phyloP scores from a whole-genome alignment of 64 coral and sea anemone genomes.

The Platygyra sinensis region DNA sequence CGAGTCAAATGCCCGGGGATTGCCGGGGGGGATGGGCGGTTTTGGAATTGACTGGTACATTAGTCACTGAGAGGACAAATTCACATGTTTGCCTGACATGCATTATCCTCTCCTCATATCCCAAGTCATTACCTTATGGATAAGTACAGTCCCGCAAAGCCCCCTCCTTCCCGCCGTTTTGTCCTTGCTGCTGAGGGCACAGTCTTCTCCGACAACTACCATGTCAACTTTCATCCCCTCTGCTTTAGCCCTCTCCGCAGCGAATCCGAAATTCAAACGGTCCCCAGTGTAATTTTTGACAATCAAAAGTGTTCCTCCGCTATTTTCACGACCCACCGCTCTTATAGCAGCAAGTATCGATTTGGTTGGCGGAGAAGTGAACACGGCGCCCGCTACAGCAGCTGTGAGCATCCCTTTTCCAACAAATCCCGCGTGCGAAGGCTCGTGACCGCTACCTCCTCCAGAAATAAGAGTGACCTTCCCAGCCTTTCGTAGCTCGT shows the following conservation, averaged over 20 bases:
- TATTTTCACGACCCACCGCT: slow-evolving; percentile 76
- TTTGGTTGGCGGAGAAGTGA: slow-evolving; percentile 92
- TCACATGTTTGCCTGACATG: too few relatives aligned
- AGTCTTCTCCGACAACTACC: slow-evolving; percentile 91
- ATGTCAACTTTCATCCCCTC: slow-evolving; percentile 93
- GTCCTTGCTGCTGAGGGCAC: slow-evolving; percentile 88
- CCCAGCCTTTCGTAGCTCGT: slow-evolving; percentile 64
- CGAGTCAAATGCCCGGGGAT: too few relatives aligned
- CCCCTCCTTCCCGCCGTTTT: slow-evolving; percentile 94
- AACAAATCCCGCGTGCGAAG: slow-evolving; percentile 88
- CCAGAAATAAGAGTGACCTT: slow-evolving; percentile 81
- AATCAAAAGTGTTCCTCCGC: slow-evolving; percentile 78
- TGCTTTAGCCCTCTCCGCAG: slow-evolving; percentile 82
- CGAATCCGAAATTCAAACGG: slow-evolving; percentile 90
- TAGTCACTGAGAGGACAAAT: too few relatives aligned
- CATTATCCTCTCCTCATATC: background rate
- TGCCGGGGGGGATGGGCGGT: too few relatives aligned
- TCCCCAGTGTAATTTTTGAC: slow-evolving; percentile 99
- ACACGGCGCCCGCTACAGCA: slow-evolving; percentile 84
- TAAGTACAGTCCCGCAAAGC: slow-evolving; percentile 90
- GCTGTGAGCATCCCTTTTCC: slow-evolving; percentile 91
- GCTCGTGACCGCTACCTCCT: slow-evolving; percentile 93
- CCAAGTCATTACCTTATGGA: slow-evolving; percentile 81
- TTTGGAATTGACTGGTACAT: too few relatives aligned
- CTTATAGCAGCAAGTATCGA: slow-evolving; percentile 90